Evolutionary conservation across 1,140 invertebrate genomes (phyloP), one percentile per base, ranked within the genome.

Genomic region (Pogonognathellus flavescens): DNA sequence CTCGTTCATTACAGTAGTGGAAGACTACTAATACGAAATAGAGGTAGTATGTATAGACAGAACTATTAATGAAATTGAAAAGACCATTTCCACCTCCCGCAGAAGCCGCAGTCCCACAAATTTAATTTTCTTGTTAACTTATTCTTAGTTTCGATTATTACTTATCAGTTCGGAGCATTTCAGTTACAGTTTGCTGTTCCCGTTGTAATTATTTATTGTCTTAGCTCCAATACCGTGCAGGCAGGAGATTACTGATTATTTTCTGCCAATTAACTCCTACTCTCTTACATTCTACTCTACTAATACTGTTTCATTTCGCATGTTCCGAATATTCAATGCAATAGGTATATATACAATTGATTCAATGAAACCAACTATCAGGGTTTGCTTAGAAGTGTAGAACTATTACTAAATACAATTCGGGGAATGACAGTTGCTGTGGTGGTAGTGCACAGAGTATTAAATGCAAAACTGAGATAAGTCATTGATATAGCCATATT

Each of bases 91-190:
- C 53, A 76, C 41, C 31, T 31, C 25, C 41, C 16, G n/a, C 70
- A 76, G 70, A n/a, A 25, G 41, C 25, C 8, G 14, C 11, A 14
- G 9, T 57, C n/a, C 41, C 31, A 25, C 22, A 76, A 76, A 76
- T 76, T 76, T 76, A 76, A 76, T 76, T 76, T 76, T 50, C 25
- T 10, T 76, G 41, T 76, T 76, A 76, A 76, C 41, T 76, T 76
- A 76, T 76, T 76, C 70, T 20, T 76, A 76, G 70, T n/a, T 76
- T 76, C 70, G 70, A 76, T 76, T 76, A 31, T 16, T 76, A n/a
- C 70, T 50, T 76, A 76, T 76, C 70, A 76, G 70, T 41, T 18
- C n/a, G n/a, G 70, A 76, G 70, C 70, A 50, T 20, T 76, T 76
- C 70, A 50, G 70, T 18, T 76, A 25, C 22, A 20, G 31, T 25